Conservation (phyloP, 1,140 invertebrate species). For the Drosophila pseudoananassae region DNA sequence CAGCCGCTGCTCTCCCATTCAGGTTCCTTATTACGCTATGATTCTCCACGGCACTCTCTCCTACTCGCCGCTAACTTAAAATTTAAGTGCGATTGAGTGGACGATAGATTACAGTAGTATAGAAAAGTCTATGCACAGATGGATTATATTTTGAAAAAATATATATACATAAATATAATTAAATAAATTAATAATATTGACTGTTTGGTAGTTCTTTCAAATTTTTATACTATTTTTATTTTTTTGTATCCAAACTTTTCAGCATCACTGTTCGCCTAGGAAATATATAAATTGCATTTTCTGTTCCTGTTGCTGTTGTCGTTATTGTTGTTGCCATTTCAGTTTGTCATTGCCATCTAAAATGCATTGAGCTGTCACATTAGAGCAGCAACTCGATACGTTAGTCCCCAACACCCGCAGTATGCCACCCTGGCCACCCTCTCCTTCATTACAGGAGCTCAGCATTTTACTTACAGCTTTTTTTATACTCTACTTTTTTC, state of each 20-base stretch:
- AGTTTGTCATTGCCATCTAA: constrained; percentile 79
- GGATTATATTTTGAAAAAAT: neutral
- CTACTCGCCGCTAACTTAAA: constrained; percentile 55
- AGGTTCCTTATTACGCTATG: constrained; percentile 77
- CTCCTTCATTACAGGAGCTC: constrained; percentile 37
- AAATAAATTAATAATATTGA: no score
- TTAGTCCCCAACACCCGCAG: constrained; percentile 21
- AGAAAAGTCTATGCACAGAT: neutral
- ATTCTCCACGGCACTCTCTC: constrained; percentile 55
- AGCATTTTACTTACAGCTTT: constrained; percentile 51
- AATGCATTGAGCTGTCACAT: constrained; percentile 83
- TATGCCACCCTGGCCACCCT: neutral
- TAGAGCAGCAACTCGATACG: constrained; percentile 80
- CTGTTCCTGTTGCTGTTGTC: constrained; percentile 48
- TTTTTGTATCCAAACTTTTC: neutral
- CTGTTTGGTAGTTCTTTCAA: no score
- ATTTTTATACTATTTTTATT: no score
- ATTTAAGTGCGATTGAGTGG: constrained; percentile 36
- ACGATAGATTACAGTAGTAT: constrained; percentile 23
- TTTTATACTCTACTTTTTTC: constrained; percentile 36
- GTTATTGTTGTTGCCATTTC: constrained; percentile 56
- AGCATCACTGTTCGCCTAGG: constrained; percentile 40
- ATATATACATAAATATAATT: neutral
- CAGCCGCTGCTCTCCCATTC: constrained; percentile 36
- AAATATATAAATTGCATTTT: constrained; percentile 62